A percentile compares a stretch with the other conserved stretches of the same genome.
These are phyloP conservation scores for Zaprionus camerounensis DNA, from an alignment of 1,140 invertebrate species.

Conservation along the genomic window DNA sequence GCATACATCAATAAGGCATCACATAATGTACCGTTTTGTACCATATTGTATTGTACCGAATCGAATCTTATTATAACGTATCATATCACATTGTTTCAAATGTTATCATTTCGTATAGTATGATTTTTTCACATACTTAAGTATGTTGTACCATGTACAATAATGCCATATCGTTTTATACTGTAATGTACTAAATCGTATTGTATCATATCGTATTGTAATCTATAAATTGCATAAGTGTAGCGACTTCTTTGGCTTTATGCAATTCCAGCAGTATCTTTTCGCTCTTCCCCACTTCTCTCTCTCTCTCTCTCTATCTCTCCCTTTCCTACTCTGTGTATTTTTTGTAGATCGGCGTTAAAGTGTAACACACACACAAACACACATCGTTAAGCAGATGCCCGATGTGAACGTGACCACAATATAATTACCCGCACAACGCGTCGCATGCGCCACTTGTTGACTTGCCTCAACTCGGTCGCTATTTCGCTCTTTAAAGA, in stretches of 20 bases:
- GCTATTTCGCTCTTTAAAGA: slow-evolving; percentile 64
- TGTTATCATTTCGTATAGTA: background rate
- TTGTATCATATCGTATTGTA: background rate
- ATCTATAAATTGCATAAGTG: slow-evolving; percentile 51
- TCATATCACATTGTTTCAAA: background rate
- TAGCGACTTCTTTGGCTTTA: slow-evolving; percentile 23
- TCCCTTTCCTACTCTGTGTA: background rate
- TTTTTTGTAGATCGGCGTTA: slow-evolving; percentile 61
- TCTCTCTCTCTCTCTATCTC: slow-evolving; percentile 8
- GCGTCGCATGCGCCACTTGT: slow-evolving; percentile 67
- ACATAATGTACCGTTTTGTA: background rate
- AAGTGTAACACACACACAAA: slow-evolving; percentile 65
- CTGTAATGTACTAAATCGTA: background rate
- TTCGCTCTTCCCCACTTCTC: background rate
- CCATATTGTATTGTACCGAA: background rate
- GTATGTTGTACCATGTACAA: background rate
- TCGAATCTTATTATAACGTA: background rate
- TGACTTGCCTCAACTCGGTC: slow-evolving; percentile 49
- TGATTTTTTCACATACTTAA: background rate
- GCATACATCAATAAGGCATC: background rate
- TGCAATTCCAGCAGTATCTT: slow-evolving; percentile 44
- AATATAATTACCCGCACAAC: slow-evolving; percentile 78
- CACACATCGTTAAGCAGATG: slow-evolving; percentile 72
- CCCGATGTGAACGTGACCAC: slow-evolving; percentile 75
- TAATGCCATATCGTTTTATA: background rate